Percentiles rank a stretch among this genome's conserved stretches.
These are phyloP conservation scores for Leptobrachium ailaonicum DNA, from an alignment of 2,113 vertebrate species.

Conservation along the genomic window DNA sequence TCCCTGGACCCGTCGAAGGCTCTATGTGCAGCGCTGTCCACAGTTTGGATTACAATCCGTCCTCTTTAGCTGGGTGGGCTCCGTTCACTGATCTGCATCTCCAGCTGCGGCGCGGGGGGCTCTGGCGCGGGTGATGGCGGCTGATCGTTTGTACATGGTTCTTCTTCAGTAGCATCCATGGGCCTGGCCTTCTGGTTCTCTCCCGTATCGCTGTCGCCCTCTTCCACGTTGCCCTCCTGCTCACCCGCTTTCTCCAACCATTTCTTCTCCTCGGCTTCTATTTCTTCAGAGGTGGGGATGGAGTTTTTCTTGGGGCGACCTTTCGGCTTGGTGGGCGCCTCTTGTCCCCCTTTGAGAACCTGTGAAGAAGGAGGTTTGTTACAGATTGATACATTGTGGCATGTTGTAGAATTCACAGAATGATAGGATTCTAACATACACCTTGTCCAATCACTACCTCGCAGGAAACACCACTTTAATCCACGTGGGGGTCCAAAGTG, in stretches of 20 bases:
- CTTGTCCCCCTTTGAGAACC: slow-evolving; percentile 97
- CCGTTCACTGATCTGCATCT: not conserved
- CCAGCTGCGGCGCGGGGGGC: not conserved
- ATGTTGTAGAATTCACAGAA: too few relatives aligned
- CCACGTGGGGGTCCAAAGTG: too few relatives aligned
- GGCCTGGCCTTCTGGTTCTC: not conserved
- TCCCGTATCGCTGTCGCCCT: not conserved
- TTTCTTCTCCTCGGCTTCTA: slow-evolving; percentile 90
- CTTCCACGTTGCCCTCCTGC: not conserved
- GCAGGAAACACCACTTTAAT: too few relatives aligned
- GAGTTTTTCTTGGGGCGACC: slow-evolving; percentile 98
- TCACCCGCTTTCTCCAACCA: slow-evolving; percentile 64
- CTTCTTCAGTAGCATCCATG: not conserved
- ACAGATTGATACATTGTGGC: too few relatives aligned
- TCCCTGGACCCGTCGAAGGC: not conserved
- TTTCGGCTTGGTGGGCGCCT: slow-evolving; percentile 97
- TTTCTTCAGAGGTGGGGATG: slow-evolving; percentile 94
- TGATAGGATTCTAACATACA: too few relatives aligned
- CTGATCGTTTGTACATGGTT: not conserved
- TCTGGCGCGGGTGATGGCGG: not conserved
- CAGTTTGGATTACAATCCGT: not conserved
- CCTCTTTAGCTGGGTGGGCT: not conserved
- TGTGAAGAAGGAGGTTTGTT: slow-evolving; percentile 51
- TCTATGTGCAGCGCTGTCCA: not conserved
- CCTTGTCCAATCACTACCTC: too few relatives aligned